Evolutionary conservation across 2,113 vertebrate genomes (phyloP), one percentile per base, ranked within the genome.

Genomic region (Rostratula benghalensis): DNA sequence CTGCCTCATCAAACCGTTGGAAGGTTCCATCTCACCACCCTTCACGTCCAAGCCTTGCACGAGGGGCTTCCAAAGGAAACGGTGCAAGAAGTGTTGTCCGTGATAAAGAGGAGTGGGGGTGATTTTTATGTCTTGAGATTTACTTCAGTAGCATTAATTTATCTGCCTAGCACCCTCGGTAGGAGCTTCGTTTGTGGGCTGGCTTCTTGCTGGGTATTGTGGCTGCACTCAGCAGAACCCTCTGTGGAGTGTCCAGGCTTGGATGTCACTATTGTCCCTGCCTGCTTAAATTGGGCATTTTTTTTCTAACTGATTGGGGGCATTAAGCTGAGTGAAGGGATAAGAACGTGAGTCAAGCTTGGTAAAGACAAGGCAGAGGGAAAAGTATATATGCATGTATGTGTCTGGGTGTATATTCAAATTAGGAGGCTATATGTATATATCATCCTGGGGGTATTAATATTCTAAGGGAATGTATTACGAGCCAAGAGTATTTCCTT

Each of bases 41-140:
- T 39, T 23, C 27, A 11, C 1, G 2, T 25, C 73, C 0, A 1
- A 41, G 28, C 1, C 60, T 67, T 28, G 60, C 28, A 7, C 0
- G 0, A 6, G 51, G 59, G 27, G 54, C 84, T 75, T 53, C 25
- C 21, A 7, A 41, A 56, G 57, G 53, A 46, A 75, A 24, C 1
- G 1, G 20, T 39, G 63, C 21, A 46, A 56, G 79, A 54, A n/a
- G 28, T 28, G 31, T 24, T 24, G 4, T 17, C 28, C 17, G 61
- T 39, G 53, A 60, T 70, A 54, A 67, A 11, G 71, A 86, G 64
- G 37, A 33, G 68, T 65, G 56, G 5, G 37, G 69, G 30, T 43
- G 64, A 6, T 30, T 37, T 60, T 53, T 50, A 14, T 37, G 56
- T 51, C 41, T 39, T n/a, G 48, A 50, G 60, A 27, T 46, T 45